Conservation (phyloP, 2,888 invertebrate genomes). For the Megalurothrips usitatus region DNA sequence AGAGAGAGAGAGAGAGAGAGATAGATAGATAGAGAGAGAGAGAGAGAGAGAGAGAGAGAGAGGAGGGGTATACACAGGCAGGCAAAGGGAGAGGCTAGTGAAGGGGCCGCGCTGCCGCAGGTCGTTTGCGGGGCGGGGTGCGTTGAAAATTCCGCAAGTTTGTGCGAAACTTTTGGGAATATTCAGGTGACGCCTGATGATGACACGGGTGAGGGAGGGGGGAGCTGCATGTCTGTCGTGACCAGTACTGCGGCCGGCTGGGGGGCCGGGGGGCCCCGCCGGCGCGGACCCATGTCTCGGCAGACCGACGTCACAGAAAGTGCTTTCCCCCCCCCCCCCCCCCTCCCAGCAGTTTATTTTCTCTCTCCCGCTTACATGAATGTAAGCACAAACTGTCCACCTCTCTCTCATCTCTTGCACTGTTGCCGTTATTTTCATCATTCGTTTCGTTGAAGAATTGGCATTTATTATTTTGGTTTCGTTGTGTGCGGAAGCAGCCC, state of each 20-base stretch:
- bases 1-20: slow-evolving; percentile 1
- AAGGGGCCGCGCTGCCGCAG: background rate
- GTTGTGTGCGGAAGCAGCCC: too few species aligned
- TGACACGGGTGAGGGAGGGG: background rate
- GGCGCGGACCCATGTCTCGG: background rate
- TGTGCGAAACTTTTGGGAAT: background rate
- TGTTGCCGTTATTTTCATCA: too few species aligned
- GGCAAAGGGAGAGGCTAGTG: background rate
- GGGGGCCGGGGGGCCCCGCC: background rate
- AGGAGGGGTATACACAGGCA: background rate
- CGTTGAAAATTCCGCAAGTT: background rate
- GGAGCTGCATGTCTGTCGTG: background rate
- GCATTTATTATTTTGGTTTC: too few species aligned
- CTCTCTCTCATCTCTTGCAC: too few species aligned
- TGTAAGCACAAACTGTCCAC: too few species aligned
- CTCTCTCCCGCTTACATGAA: background rate
- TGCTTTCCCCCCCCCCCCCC: background rate
- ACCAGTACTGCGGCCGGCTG: background rate
- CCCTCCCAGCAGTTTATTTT: background rate
- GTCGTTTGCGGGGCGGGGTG: background rate
- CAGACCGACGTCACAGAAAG: background rate
- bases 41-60: background rate
- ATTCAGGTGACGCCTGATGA: background rate
- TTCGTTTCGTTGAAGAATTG: too few species aligned
- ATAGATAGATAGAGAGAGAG: background rate